Base-by-base conservation (phyloP, 2,797 vertebrate species). In the Aphelocoma californica region DNA sequence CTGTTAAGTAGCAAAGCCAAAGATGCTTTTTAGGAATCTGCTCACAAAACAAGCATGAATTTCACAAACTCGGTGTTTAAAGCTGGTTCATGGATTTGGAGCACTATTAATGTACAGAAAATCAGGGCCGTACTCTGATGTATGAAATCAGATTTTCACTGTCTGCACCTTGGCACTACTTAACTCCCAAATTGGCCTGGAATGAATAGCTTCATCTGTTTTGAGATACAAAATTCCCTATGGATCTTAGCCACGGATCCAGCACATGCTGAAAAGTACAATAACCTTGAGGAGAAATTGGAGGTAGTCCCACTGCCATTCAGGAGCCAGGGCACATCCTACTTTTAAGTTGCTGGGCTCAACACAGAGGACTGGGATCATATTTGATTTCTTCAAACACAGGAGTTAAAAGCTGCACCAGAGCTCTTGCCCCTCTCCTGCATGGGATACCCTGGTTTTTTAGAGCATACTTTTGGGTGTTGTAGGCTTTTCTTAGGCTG, bases 391-490 rank as follows among this genome's bases (percentile, higher is more conserved):
- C 57, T 81, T 83, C 53, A 60, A 86, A 48, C 0, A 1, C 2
- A 1, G 9, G 47, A 51, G 38, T 64, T 82, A 44, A 65, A 67
- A 85, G 31, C 47, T 75, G 31, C 7, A 12, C 16, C 18, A 18
- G 42, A 72, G 24, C 17, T 48, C 24, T 45, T 34, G 26, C 25
- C 18, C 5, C 7, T 81, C 32, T 88, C 14, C 38, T 79, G 26
- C 4, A 1, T 34, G 48, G 56, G 36, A 17, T 21, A 40, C 23
- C 4, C 10, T 13, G 6, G 0, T 2, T 21, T 60, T 61, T 79
- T 18, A 69, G 29, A 75, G 18, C 13, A 24, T 1, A 0, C 8
- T 8, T n/a, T 75, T 1, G 8, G 16, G 9, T 14, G 4, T 31
- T 73, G 31, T 25, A 75, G 29, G 12, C 32, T 54, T 91, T 64